A percentile compares a stretch with the other conserved stretches of the same genome.
These are phyloP conservation scores for Trissolcus japonicus DNA, from an alignment of 2,888 invertebrate genomes.

Conservation along the genomic window DNA sequence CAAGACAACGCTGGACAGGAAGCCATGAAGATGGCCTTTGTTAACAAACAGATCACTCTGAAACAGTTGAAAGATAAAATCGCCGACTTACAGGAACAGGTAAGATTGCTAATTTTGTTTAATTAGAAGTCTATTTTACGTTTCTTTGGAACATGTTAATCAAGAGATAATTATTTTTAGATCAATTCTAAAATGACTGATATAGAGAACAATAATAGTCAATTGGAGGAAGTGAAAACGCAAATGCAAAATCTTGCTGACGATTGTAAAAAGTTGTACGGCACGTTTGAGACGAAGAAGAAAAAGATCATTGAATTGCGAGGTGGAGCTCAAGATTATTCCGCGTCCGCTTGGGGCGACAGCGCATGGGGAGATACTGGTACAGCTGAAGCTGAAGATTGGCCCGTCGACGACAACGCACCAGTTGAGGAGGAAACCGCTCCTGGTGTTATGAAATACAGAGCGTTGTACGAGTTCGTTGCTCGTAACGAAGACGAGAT, in stretches of 20 bases:
- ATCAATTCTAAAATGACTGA: constrained; percentile 88
- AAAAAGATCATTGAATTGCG: constrained; percentile 78
- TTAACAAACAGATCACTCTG: constrained; percentile 84
- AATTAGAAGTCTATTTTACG: too few species aligned
- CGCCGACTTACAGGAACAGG: constrained; percentile 84
- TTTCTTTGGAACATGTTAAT: too few species aligned
- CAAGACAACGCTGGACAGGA: constrained; percentile 78
- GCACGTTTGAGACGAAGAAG: constrained; percentile 83
- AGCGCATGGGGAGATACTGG: constrained; percentile 79
- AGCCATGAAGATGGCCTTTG: constrained; percentile 80
- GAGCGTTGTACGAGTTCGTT: constrained; percentile 95
- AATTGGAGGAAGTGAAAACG: constrained; percentile 84
- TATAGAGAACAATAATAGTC: constrained; percentile 87
- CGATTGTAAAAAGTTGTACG: constrained; percentile 83
- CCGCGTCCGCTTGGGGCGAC: constrained; percentile 81
- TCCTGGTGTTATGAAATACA: constrained; percentile 82
- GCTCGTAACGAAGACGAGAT: constrained; percentile 95
- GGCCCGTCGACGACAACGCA: constrained; percentile 77
- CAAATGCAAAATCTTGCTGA: constrained; percentile 82
- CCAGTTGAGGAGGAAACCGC: constrained; percentile 68
- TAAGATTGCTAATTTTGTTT: constrained; percentile 61
- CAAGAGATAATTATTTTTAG: too few species aligned
- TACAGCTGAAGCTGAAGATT: constrained; percentile 71
- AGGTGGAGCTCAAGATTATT: constrained; percentile 76
- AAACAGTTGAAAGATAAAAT: constrained; percentile 84